Base-by-base conservation (phyloP, 92 coral and sea anemone genomes). In the Muricea muricata region DNA sequence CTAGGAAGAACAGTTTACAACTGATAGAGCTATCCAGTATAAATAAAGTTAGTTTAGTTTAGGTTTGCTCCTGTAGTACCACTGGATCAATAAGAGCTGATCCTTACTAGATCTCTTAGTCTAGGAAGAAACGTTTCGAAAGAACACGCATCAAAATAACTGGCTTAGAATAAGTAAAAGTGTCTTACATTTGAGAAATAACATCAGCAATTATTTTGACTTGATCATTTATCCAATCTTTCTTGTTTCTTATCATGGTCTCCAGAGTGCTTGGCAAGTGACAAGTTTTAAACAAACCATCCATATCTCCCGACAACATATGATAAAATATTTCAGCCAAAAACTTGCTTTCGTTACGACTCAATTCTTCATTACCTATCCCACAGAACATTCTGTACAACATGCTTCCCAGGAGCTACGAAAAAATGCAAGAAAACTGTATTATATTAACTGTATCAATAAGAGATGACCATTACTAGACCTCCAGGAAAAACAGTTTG, bases 221-320 rank as follows among this genome's bases (percentile, higher is more conserved):
- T 33, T 78, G 70, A 23, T 78, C 83, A 29, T 54, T 8, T 6
- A 78, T 78, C 83, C 83, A 78, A 30, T 34, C 71, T 58, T 34
- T 58, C 55, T 78, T 78, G 54, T 39, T 78, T 15, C 18, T 56
- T 33, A 78, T 21, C 29, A 58, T 1, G 9, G 70, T 78, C 17
- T 78, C 83, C 70, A 78, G 35, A 9, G 55, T 54, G 23, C 28
- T 78, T 17, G 83, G 46, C 24, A 78, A 56, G 42, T 65, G 42
- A 78, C 54, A 61, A 5, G 47, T 78, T 29, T 78, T 72, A 46
- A 20, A 78, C 13, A 78, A 26, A 56, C 83, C 83, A 56, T 75
- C 24, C 41, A 75, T 47, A 21, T 75, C 80, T 5, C 80, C 80
- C 54, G 32, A 35, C 65, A 75, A 23, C 0, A 75, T 45, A 50